These are phyloP conservation scores for Aphaenogaster ashmeadi DNA, from an alignment of 1,140 invertebrate genomes.

Conservation along the genomic window DNA sequence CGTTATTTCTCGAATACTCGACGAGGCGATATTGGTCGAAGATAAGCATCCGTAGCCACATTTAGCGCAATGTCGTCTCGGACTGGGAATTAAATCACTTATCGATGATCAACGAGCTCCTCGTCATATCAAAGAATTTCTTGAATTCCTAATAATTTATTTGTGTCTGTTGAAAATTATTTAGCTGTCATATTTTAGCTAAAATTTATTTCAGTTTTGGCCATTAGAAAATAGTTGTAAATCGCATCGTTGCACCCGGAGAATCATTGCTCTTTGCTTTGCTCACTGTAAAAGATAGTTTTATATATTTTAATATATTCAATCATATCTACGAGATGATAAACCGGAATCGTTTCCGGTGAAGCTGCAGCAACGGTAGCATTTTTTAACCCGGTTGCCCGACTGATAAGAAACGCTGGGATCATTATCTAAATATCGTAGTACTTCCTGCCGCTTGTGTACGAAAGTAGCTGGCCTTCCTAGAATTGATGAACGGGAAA, in stretches of 20 bases:
- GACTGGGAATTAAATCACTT: neutral
- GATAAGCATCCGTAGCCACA: constrained; percentile 20
- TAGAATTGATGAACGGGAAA: constrained; percentile 54
- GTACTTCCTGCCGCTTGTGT: constrained; percentile 10
- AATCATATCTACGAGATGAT: neutral
- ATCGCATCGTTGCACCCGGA: neutral
- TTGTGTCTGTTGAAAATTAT: neutral
- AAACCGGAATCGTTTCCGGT: constrained; percentile 30
- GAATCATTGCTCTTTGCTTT: neutral
- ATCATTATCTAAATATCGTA: constrained; percentile 46
- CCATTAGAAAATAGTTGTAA: neutral
- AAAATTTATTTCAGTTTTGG: neutral
- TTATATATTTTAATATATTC: neutral
- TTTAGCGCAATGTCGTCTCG: neutral
- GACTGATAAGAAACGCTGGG: constrained; percentile 45
- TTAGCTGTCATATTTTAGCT: neutral
- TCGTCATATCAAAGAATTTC: neutral
- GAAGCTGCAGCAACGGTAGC: neutral
- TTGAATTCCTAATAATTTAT: neutral
- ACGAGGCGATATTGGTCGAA: constrained; percentile 29
- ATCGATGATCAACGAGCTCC: neutral
- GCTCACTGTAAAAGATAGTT: neutral
- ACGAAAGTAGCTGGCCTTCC: constrained; percentile 39
- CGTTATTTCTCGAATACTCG: neutral
- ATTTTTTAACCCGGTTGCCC: constrained; percentile 46